Evolutionary conservation across 2,113 vertebrate species (phyloP).

Genomic region (Forbesichthys papilliferus): DNA sequence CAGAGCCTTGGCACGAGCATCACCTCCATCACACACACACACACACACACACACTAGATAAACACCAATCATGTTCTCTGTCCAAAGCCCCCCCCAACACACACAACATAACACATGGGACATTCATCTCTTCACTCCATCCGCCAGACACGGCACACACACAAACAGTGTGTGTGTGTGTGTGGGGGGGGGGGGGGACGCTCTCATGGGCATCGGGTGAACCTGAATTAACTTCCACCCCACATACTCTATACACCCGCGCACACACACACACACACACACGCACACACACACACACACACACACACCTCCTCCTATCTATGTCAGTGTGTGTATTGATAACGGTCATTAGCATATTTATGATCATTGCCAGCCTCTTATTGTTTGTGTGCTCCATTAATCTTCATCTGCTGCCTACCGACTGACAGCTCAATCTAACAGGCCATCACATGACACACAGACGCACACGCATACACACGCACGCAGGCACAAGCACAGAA

Average conservation of each 20-base stretch:
- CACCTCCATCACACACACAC: constrained; percentile 50
- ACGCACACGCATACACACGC: constrained; percentile 26
- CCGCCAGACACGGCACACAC: constrained; percentile 54
- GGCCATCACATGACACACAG: constrained; percentile 85
- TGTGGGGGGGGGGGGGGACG: constrained; percentile 30
- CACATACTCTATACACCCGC: constrained; percentile 48
- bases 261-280: constrained; percentile 36
- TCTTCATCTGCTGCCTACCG: constrained; percentile 94
- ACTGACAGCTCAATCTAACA: constrained; percentile 99
- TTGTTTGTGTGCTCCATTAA: constrained; percentile 97
- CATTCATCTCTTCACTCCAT: constrained; percentile 70
- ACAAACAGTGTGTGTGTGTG: constrained; percentile 58
- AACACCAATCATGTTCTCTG: constrained; percentile 70
- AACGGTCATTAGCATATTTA: constrained; percentile 97
- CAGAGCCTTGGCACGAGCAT: not conserved
- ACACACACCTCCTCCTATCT: constrained; percentile 81
- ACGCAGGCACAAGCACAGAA: constrained; percentile 15
- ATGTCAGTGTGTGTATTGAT: constrained; percentile 90
- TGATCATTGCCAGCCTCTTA: constrained; percentile 98
- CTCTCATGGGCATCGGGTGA: constrained; percentile 66
- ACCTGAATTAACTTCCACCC: constrained; percentile 87
- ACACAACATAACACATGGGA: constrained; percentile 64
- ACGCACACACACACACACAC: constrained; percentile 27
- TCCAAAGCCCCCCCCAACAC: constrained; percentile 53
- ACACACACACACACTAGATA: constrained; percentile 53